Percentiles rank a stretch among this genome's conserved stretches.
Conservation (phyloP, 2,113 vertebrate species). For the Hippolais icterina region DNA sequence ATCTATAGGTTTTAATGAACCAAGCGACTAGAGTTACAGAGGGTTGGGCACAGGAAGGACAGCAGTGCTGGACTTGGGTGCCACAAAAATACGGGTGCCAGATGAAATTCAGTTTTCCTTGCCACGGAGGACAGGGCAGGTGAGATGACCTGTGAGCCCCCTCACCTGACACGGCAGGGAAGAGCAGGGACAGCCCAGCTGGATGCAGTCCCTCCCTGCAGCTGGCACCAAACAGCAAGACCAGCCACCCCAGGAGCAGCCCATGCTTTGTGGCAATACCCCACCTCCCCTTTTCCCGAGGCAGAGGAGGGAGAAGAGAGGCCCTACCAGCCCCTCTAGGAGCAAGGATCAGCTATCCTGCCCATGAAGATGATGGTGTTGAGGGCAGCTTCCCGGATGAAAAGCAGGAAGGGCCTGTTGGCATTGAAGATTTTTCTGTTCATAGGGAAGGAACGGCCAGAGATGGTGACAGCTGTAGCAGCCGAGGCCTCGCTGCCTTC, state of each 20-base stretch:
- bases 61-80: background rate
- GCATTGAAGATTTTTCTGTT: slow-evolving; percentile 81
- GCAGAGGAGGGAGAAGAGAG: background rate
- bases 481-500: slow-evolving; percentile 92
- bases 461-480: slow-evolving; percentile 68
- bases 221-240: background rate
- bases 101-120: background rate
- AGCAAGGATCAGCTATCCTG: slow-evolving; percentile 85
- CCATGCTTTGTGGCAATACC: background rate
- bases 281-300: background rate
- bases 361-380: slow-evolving; percentile 91
- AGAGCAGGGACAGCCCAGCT: background rate
- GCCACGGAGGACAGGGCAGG: background rate
- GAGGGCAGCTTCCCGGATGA: slow-evolving; percentile 88
- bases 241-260: background rate
- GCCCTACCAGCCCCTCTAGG: background rate
- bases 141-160: background rate
- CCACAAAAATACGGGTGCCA: background rate
- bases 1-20: slow-evolving; percentile 33
- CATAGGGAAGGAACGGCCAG: slow-evolving; percentile 84
- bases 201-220: background rate
- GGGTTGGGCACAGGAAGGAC: background rate
- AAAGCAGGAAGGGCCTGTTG: slow-evolving; percentile 88
- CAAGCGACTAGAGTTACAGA: slow-evolving; percentile 14
- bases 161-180: background rate